Conservation (phyloP, 2,888 invertebrate species). For the Parnassius orleans region DNA sequence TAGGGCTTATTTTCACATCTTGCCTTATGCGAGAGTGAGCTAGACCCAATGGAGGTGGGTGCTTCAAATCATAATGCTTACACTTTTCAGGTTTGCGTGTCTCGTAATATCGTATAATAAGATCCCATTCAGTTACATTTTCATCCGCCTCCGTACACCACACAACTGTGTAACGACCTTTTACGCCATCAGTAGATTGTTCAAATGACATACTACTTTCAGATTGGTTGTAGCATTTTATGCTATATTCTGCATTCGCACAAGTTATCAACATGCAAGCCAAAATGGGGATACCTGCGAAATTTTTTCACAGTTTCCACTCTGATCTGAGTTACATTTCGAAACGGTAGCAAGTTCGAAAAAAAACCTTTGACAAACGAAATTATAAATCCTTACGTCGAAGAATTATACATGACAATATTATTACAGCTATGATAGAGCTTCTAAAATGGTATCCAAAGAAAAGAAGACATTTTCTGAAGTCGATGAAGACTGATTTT, state of each 20-base stretch:
- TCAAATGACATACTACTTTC: conserved; percentile 35
- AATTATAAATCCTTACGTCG: too few relatives aligned
- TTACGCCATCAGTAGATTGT: conserved; percentile 38
- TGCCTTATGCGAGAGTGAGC: conserved; percentile 29
- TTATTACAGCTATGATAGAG: too few relatives aligned
- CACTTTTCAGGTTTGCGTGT: conserved; percentile 22
- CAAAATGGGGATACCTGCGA: too few relatives aligned
- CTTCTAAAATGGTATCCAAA: too few relatives aligned
- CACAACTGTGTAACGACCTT: conserved; percentile 50
- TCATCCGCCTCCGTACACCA: conserved; percentile 43
- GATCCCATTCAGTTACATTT: conserved; percentile 39
- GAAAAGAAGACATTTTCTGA: too few relatives aligned
- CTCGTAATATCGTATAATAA: conserved; percentile 35
- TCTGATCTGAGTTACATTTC: too few relatives aligned
- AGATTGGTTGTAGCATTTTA: conserved; percentile 39
- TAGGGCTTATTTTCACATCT: conserved; percentile 28
- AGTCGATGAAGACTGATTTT: too few relatives aligned
- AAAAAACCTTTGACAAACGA: too few relatives aligned
- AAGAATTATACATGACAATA: too few relatives aligned
- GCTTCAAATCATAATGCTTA: conserved; percentile 18
- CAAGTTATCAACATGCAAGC: conserved; percentile 35
- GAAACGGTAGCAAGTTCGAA: neutral
- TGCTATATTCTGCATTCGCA: conserved; percentile 32
- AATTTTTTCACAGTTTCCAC: too few relatives aligned
- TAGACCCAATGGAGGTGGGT: conserved; percentile 21